Conservation (phyloP, 2,797 vertebrate genomes). For the Rhynchotus rufescens region DNA sequence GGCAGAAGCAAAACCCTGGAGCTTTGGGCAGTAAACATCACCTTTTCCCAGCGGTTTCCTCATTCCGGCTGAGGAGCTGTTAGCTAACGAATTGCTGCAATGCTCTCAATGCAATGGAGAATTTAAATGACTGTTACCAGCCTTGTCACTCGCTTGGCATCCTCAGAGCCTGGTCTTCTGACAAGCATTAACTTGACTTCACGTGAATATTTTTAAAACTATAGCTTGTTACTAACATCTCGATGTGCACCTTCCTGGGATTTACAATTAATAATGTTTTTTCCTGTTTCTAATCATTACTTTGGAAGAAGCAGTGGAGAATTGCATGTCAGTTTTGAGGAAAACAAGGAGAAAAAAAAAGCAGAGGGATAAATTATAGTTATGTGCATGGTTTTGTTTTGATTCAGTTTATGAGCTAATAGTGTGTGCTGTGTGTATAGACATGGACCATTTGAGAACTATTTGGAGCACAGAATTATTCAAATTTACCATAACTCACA, state of each 20-base stretch:
- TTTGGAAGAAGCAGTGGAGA: not conserved
- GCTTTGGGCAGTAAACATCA: not conserved
- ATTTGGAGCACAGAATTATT: constrained; percentile 14
- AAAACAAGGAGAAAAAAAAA: not conserved
- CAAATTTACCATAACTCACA: constrained; percentile 4
- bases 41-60: not conserved
- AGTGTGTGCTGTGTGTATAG: not conserved
- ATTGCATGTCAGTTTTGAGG: not conserved
- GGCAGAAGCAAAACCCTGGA: not conserved
- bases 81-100: too few species aligned
- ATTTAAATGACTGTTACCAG: not conserved
- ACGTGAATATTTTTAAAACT: not conserved
- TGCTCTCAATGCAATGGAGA: not conserved
- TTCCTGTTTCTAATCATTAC: not conserved
- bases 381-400: not conserved
- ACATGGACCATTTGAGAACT: not conserved
- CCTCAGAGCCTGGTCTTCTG: too few species aligned
- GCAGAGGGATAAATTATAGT: not conserved
- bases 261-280: not conserved
- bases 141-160: not conserved
- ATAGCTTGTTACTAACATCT: not conserved
- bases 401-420: not conserved
- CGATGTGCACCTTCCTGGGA: too few species aligned
- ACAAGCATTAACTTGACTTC: not conserved
- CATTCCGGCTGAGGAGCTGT: not conserved